Evolutionary conservation across 2,888 invertebrate genomes (phyloP).

Genomic region (Scaptomyza polygonia): DNA sequence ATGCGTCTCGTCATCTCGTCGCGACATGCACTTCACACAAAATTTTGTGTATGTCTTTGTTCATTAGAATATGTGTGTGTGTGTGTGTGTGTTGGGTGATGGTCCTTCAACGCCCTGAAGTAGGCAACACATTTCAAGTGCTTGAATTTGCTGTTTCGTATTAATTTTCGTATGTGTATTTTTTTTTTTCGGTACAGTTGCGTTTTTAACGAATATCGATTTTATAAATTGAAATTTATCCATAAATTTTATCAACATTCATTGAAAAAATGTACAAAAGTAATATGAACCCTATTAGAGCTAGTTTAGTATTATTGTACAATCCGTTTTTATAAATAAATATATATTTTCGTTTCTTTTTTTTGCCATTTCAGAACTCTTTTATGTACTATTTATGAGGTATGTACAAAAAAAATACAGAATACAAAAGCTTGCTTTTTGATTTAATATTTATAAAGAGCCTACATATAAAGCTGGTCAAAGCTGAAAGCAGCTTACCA

Average conservation of each 20-base stretch:
- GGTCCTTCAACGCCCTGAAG: conserved; percentile 70
- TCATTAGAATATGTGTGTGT: no score
- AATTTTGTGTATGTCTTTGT: conserved; percentile 43
- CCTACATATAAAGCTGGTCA: conserved; percentile 28
- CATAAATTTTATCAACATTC: conserved; percentile 16
- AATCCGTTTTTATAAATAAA: conserved; percentile 14
- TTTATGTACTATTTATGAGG: conserved; percentile 72
- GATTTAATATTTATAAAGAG: conserved; percentile 21
- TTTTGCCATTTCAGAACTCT: conserved; percentile 57
- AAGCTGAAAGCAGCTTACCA: conserved; percentile 66
- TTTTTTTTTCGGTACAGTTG: conserved; percentile 47
- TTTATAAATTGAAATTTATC: neutral
- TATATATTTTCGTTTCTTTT: neutral
- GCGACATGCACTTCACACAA: conserved; percentile 74
- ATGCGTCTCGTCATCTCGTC: conserved; percentile 77
- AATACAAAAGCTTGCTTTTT: conserved; percentile 8
- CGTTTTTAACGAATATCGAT: neutral
- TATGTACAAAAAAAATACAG: conserved; percentile 39
- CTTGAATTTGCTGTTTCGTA: conserved; percentile 30
- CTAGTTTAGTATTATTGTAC: conserved; percentile 1
- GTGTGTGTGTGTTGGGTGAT: conserved; percentile 50
- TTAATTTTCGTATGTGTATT: conserved; percentile 22
- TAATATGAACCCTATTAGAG: neutral
- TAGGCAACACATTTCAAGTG: conserved; percentile 67
- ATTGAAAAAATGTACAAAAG: no score